Percentiles rank a stretch among this genome's conserved stretches.
These are phyloP conservation scores for honey bee (Apis mellifera) DNA, from an alignment of 1,140 invertebrate genomes.

Conservation along the genomic window Amel_HAv3.1 CM009944.2:7976501-7977000, in stretches of 20 bases:
- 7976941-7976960: neutral
- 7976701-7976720: constrained; percentile 8
- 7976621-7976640: neutral
- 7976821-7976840: no score
- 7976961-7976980: neutral
- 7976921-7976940: neutral
- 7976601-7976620: constrained; percentile 17
- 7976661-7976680: neutral
- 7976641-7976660: constrained; percentile 5
- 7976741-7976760: constrained; percentile 19
- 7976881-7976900: no score
- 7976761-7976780: neutral
- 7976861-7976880: no score
- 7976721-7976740: constrained; percentile 15
- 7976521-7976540: no score
- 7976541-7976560: neutral
- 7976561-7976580: constrained; percentile 28
- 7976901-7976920: no score
- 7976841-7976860: no score
- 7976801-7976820: no score
- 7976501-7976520: neutral
- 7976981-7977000: constrained; percentile 7
- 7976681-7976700: no score
- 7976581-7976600: constrained; percentile 8
- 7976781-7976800: no score